A percentile compares a stretch with the other conserved stretches of the same genome.
These are phyloP conservation scores for Pagetopsis macropterus DNA, from an alignment of 2,797 vertebrate species.

Conservation along the genomic window DNA sequence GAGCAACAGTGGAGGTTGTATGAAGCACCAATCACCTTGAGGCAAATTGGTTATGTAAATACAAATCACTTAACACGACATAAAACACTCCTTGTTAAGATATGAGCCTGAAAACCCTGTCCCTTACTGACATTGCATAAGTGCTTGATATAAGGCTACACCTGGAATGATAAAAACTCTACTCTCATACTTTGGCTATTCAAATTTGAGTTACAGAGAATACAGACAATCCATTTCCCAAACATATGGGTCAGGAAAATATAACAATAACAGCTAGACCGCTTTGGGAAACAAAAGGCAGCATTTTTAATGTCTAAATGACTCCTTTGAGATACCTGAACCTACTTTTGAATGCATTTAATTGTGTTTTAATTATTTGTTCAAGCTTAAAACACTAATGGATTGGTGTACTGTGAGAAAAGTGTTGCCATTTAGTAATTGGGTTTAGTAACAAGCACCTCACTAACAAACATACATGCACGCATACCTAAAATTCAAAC, in stretches of 20 bases:
- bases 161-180: too few relatives aligned
- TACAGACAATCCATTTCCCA: not conserved
- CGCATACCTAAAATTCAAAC: too few relatives aligned
- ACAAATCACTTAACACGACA: not conserved
- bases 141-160: too few relatives aligned
- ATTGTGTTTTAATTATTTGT: not conserved
- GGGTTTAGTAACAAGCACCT: not conserved
- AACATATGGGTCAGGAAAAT: conserved; percentile 19
- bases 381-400: not conserved
- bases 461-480: not conserved
- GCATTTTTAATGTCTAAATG: too few relatives aligned
- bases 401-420: not conserved
- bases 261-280: too few relatives aligned
- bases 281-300: too few relatives aligned
- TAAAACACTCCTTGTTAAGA: conserved; percentile 6
- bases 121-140: not conserved
- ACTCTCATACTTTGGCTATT: not conserved
- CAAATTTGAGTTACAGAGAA: conserved; percentile 20
- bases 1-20: not conserved
- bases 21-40: too few relatives aligned
- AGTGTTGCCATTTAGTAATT: not conserved
- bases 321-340: too few relatives aligned
- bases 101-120: conserved; percentile 1
- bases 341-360: not conserved
- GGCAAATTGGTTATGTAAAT: not conserved